Percentiles rank a stretch among this genome's conserved stretches.
These are phyloP conservation scores for Drosophila littoralis DNA, from an alignment of 1,140 invertebrate species.

Conservation along the genomic window DNA sequence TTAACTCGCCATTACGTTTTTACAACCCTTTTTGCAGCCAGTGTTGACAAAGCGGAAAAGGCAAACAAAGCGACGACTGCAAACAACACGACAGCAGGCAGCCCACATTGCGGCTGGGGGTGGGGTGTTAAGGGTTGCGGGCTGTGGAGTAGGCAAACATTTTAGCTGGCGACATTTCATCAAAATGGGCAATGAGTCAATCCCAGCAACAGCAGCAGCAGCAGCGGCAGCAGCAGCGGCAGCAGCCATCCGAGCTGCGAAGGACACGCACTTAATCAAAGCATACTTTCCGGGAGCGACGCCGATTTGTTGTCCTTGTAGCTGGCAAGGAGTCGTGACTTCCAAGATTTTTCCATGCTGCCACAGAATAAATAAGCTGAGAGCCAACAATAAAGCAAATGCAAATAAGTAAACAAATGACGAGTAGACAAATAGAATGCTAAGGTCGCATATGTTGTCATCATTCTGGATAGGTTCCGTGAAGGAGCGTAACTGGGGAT, in stretches of 20 bases:
- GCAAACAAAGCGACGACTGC: conserved; percentile 69
- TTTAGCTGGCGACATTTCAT: conserved; percentile 74
- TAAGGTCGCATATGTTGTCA: conserved; percentile 27
- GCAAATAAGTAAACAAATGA: conserved; percentile 57
- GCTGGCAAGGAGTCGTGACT: conserved; percentile 3
- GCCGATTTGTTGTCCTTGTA: conserved; percentile 29
- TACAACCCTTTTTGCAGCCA: conserved; percentile 68
- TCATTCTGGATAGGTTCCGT: background rate
- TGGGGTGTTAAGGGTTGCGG: background rate
- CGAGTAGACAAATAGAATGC: conserved; percentile 48
- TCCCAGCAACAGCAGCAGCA: conserved; percentile 22
- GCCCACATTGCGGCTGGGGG: background rate
- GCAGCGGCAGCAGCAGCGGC: background rate
- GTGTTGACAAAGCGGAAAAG: conserved; percentile 74
- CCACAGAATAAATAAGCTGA: conserved; percentile 54
- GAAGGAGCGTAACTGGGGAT: background rate
- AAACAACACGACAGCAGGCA: conserved; percentile 55
- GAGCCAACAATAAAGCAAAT: conserved; percentile 48
- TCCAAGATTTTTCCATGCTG: conserved; percentile 23
- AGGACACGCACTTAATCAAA: conserved; percentile 71
- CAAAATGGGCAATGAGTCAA: conserved; percentile 79
- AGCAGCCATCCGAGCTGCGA: conserved; percentile 3
- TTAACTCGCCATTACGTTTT: conserved; percentile 78
- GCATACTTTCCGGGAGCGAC: conserved; percentile 44
- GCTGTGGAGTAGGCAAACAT: conserved; percentile 47